These are phyloP conservation scores for Philereme vetulata DNA, from an alignment of 2,888 invertebrate genomes.

Conservation along the genomic window DNA sequence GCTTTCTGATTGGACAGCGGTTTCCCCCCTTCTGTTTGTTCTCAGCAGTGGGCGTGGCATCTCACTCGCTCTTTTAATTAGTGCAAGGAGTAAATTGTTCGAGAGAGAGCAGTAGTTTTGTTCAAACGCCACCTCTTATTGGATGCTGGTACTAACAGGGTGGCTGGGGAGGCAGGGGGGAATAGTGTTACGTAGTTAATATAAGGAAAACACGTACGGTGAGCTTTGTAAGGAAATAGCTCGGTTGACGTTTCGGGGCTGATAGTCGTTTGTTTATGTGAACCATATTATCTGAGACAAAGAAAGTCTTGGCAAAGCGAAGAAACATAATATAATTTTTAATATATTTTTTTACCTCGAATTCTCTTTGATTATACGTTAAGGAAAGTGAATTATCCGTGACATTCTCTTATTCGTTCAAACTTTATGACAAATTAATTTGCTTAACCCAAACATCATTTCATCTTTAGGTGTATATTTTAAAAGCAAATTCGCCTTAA, in stretches of 20 bases:
- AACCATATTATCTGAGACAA: constrained; percentile 45
- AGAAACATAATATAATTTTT: background rate
- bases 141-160: constrained; percentile 73
- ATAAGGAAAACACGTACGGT: constrained; percentile 80
- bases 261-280: constrained; percentile 64
- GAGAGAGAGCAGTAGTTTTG: constrained; percentile 79
- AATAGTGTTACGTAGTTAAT: constrained; percentile 79
- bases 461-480: no score
- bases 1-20: constrained; percentile 71
- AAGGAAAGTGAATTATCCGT: no score
- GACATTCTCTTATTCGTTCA: no score
- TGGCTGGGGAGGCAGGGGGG: constrained; percentile 59
- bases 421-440: no score
- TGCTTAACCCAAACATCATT: no score
- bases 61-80: constrained; percentile 84
- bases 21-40: constrained; percentile 81
- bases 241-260: constrained; percentile 74
- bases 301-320: background rate
- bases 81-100: constrained; percentile 84
- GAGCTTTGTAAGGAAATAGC: constrained; percentile 75
- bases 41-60: constrained; percentile 76
- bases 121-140: constrained; percentile 79
- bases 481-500: no score
- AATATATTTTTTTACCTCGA: no score
- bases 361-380: no score